Percentiles rank a stretch among this genome's conserved stretches.
phyloP scores from a whole-genome alignment of 2,113 vertebrate genomes.

The Pterocles burchelli region DNA sequence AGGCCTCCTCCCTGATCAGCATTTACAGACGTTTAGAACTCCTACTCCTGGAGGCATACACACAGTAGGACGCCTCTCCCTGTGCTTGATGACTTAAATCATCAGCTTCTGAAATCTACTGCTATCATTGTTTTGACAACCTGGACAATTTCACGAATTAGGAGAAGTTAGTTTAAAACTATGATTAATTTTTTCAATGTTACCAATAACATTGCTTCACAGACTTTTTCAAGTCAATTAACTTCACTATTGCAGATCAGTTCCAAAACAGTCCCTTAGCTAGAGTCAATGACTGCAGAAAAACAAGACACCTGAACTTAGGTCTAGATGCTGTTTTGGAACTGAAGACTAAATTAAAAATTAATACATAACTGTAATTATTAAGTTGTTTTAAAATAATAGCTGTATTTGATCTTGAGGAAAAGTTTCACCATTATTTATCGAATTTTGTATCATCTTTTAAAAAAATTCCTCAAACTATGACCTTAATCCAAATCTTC shows the following conservation, averaged over 20 bases:
- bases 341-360: background rate
- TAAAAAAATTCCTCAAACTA: background rate
- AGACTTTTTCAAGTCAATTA: slow-evolving; percentile 1
- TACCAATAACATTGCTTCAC: background rate
- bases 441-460: background rate
- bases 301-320: background rate
- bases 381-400: background rate
- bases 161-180: background rate
- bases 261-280: background rate
- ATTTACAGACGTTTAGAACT: background rate
- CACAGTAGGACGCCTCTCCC: background rate
- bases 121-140: background rate
- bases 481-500: background rate
- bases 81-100: background rate
- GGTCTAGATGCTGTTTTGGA: background rate
- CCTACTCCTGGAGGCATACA: background rate
- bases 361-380: background rate
- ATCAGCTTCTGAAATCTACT: background rate
- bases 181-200: background rate
- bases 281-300: background rate
- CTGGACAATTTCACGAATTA: background rate
- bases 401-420: background rate
- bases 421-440: background rate
- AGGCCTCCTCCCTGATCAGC: background rate
- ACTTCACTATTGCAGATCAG: background rate